Percentiles rank a stretch among this genome's conserved stretches.
phyloP scores from a whole-genome alignment of 2,797 vertebrate species.

The Lacerta viridis region DNA sequence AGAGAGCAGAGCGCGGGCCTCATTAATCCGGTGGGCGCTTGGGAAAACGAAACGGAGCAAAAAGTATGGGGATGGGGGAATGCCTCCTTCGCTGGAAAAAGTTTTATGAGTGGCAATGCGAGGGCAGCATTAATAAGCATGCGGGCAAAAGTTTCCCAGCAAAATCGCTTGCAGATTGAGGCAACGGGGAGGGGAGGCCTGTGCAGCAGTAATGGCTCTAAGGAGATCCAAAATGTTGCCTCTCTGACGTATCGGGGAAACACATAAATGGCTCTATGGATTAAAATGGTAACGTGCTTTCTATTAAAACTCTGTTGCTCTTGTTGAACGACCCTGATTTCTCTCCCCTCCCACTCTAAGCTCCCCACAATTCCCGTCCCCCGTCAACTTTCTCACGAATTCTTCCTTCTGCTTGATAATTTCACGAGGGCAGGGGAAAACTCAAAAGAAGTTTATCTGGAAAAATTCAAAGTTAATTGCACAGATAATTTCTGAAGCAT shows the following conservation, averaged over 20 bases:
- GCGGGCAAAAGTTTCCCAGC: slow-evolving; percentile 37
- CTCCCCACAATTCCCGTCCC: background rate
- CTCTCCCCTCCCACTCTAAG: background rate
- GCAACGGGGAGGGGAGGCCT: slow-evolving; percentile 22
- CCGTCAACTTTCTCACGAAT: slow-evolving; percentile 57
- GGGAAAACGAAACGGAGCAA: slow-evolving; percentile 54
- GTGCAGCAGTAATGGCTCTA: slow-evolving; percentile 29
- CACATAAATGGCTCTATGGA: slow-evolving; percentile 30
- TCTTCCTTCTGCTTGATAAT: slow-evolving; percentile 35
- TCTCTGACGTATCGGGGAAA: slow-evolving; percentile 44
- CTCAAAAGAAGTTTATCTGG: slow-evolving; percentile 28
- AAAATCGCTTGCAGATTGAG: background rate
- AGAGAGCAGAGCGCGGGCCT: slow-evolving; percentile 49
- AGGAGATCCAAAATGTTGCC: slow-evolving; percentile 37
- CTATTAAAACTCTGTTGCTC: slow-evolving; percentile 40
- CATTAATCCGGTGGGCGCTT: slow-evolving; percentile 56
- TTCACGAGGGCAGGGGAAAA: slow-evolving; percentile 12
- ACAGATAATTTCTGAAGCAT: slow-evolving; percentile 3
- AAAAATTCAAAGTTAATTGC: slow-evolving; percentile 39
- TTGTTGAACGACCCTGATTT: background rate
- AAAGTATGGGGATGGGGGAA: slow-evolving; percentile 3
- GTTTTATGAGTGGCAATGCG: slow-evolving; percentile 34
- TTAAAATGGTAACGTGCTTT: slow-evolving; percentile 48
- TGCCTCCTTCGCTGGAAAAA: slow-evolving; percentile 52
- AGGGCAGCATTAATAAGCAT: background rate